Conservation (phyloP, 2,113 vertebrate genomes). For the Protobothrops mucrosquamatus region DNA sequence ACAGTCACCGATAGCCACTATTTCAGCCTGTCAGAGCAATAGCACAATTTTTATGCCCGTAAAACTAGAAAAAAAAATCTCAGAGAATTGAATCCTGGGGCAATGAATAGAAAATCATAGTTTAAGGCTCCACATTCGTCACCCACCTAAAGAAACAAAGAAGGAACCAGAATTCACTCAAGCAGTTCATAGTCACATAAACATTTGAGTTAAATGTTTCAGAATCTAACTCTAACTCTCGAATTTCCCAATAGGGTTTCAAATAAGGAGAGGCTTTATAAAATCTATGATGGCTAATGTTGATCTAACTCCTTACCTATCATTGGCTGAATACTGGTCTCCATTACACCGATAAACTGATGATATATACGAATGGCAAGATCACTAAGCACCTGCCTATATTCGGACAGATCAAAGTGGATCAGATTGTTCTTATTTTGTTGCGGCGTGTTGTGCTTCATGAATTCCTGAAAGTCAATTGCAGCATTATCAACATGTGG, state of each 20-base stretch:
- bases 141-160: not conserved
- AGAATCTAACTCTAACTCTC: not conserved
- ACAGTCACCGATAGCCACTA: too few species aligned
- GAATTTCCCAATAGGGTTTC: not conserved
- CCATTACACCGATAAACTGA: slow-evolving; percentile 84
- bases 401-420: slow-evolving; percentile 94
- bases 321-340: slow-evolving; percentile 82
- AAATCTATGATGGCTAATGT: not conserved
- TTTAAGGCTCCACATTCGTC: not conserved
- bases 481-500: slow-evolving; percentile 25
- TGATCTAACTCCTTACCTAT: slow-evolving; percentile 77
- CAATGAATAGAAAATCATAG: not conserved
- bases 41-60: not conserved
- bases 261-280: not conserved
- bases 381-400: slow-evolving; percentile 93
- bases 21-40: not conserved
- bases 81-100: not conserved
- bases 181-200: not conserved
- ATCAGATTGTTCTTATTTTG: slow-evolving; percentile 92
- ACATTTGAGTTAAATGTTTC: not conserved
- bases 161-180: not conserved
- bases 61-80: not conserved
- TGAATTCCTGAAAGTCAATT: slow-evolving; percentile 81
- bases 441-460: slow-evolving; percentile 80
- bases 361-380: slow-evolving; percentile 92